phyloP scores from a whole-genome alignment of 2,888 invertebrate genomes.

The Protula sp. region DNA sequence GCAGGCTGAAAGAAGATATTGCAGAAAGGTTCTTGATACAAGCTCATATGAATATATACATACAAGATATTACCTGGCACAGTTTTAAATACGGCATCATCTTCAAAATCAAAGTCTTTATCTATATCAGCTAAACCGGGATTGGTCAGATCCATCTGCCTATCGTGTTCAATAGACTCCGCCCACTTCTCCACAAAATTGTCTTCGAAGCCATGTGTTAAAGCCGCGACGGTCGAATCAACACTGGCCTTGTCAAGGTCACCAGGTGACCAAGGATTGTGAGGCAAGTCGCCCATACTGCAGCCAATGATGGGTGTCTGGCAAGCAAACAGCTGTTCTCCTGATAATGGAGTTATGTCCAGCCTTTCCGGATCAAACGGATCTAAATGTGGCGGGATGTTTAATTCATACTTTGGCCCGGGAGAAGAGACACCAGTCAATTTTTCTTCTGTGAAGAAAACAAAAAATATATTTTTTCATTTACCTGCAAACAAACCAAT shows the following conservation, averaged over 20 bases:
- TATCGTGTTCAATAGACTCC: background rate
- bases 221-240: slow-evolving; percentile 7
- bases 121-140: background rate
- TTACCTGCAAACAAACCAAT: no score
- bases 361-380: slow-evolving; percentile 14
- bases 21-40: no score
- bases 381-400: slow-evolving; percentile 15
- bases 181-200: slow-evolving; percentile 33
- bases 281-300: no score
- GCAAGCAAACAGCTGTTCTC: slow-evolving; percentile 31
- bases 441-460: slow-evolving; percentile 10
- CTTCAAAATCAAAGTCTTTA: slow-evolving; percentile 1
- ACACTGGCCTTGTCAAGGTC: background rate
- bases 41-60: no score
- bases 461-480: slow-evolving; percentile 9
- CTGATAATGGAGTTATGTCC: slow-evolving; percentile 8
- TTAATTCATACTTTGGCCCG: slow-evolving; percentile 5
- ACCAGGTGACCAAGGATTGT: no score
- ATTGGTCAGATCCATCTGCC: background rate
- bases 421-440: slow-evolving; percentile 3
- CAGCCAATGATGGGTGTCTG: background rate
- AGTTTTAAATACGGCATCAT: slow-evolving; percentile 34
- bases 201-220: slow-evolving; percentile 31
- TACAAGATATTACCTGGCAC: no score
- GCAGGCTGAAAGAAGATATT: no score